Percentiles rank a stretch among this genome's conserved stretches.
Evolutionary conservation across 2,888 invertebrate genomes (phyloP).

Genomic region (Apamea anceps): DNA sequence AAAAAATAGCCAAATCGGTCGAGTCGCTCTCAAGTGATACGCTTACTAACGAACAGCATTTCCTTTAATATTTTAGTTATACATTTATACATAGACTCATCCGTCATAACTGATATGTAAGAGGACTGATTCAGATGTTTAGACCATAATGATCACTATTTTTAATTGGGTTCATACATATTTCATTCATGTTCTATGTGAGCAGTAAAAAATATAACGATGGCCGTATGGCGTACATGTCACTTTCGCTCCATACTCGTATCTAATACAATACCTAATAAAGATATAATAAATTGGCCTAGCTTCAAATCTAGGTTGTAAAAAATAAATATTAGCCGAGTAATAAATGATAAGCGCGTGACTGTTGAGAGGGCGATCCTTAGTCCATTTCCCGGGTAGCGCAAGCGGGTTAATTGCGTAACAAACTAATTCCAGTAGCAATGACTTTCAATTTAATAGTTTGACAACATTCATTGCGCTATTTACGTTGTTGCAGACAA

Average conservation of each 20-base stretch:
- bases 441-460: too few species aligned
- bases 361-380: not conserved
- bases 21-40: not conserved
- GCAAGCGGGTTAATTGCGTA: too few species aligned
- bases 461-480: too few species aligned
- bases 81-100: not conserved
- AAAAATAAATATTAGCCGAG: not conserved
- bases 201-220: not conserved
- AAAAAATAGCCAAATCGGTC: not conserved
- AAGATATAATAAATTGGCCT: not conserved
- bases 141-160: not conserved
- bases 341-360: not conserved
- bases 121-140: not conserved
- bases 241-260: constrained; percentile 1
- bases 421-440: too few species aligned
- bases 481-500: too few species aligned
- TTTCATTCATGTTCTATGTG: constrained; percentile 4
- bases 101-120: not conserved
- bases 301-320: not conserved
- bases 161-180: not conserved
- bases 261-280: not conserved
- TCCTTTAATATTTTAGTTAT: not conserved
- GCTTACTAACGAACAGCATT: not conserved
- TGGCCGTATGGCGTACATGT: not conserved
- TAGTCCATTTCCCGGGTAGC: not conserved